A percentile compares a stretch with the other conserved stretches of the same genome.
Conservation (phyloP, 2,113 vertebrate genomes). For the Mugil cephalus region DNA sequence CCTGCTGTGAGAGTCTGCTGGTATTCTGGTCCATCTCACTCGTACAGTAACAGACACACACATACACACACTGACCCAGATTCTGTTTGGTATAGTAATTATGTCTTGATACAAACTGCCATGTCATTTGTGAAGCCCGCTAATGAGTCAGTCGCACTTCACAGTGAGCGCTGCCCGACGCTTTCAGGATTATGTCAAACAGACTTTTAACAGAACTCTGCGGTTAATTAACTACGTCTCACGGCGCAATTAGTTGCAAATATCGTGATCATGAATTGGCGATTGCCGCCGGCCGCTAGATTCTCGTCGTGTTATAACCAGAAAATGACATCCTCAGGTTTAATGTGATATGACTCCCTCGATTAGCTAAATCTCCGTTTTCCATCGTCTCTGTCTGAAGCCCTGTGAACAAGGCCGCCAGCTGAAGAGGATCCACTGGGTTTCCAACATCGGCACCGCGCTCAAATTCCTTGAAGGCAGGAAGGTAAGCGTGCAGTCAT, state of each 20-base stretch:
- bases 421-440: slow-evolving; percentile 95
- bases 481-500: slow-evolving; percentile 85
- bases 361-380: not conserved
- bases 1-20: slow-evolving; percentile 24
- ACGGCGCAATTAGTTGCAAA: not conserved
- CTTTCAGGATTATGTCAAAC: not conserved
- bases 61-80: not conserved
- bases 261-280: not conserved
- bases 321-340: not conserved
- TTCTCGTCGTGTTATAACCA: slow-evolving; percentile 1
- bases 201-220: not conserved
- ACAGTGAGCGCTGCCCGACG: slow-evolving; percentile 6
- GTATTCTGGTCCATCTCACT: not conserved
- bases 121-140: slow-evolving; percentile 16
- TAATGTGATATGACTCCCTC: not conserved
- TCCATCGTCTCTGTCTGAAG: slow-evolving; percentile 73
- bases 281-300: not conserved
- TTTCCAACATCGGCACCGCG: slow-evolving; percentile 96
- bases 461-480: slow-evolving; percentile 97
- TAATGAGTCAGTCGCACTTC: slow-evolving; percentile 23
- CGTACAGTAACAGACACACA: not conserved
- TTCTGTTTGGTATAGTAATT: slow-evolving; percentile 23
- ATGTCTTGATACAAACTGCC: slow-evolving; percentile 27
- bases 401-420: slow-evolving; percentile 95
- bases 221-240: slow-evolving; percentile 18